Percentiles rank a stretch among this genome's conserved stretches.
phyloP scores from a whole-genome alignment of 2,888 invertebrate genomes.

The Lacanobia wlatinum region DNA sequence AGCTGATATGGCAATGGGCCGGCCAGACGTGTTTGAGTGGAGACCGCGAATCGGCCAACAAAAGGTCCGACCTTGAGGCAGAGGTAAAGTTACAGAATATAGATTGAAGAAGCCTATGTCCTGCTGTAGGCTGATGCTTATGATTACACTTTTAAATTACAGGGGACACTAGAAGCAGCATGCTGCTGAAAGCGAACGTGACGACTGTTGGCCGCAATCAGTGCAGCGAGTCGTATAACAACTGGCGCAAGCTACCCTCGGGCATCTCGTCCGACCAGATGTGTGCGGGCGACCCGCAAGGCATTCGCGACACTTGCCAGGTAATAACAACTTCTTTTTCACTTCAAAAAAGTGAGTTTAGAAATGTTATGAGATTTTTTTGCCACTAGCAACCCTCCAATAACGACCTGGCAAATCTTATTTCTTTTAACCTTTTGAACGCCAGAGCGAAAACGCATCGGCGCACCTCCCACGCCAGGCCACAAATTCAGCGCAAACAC shows the following conservation, averaged over 20 bases:
- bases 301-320: slow-evolving; percentile 83
- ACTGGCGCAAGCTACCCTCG: slow-evolving; percentile 80
- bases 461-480: too few species aligned
- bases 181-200: slow-evolving; percentile 83
- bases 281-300: slow-evolving; percentile 85
- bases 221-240: slow-evolving; percentile 78
- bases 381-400: background rate
- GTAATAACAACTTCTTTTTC: slow-evolving; percentile 59
- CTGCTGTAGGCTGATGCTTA: background rate
- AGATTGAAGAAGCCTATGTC: background rate
- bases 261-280: slow-evolving; percentile 81
- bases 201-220: slow-evolving; percentile 69
- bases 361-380: background rate
- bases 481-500: too few species aligned
- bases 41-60: too few species aligned
- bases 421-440: too few species aligned
- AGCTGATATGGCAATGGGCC: too few species aligned
- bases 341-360: slow-evolving; percentile 2
- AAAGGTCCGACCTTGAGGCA: too few species aligned
- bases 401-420: background rate
- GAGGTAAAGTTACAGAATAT: too few species aligned
- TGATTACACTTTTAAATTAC: slow-evolving; percentile 37
- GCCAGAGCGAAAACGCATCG: too few species aligned
- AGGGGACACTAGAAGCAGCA: slow-evolving; percentile 78
- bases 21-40: too few species aligned